Evolutionary conservation across 2,113 vertebrate genomes (phyloP).

Genomic region (Ellobius talpinus): DNA sequence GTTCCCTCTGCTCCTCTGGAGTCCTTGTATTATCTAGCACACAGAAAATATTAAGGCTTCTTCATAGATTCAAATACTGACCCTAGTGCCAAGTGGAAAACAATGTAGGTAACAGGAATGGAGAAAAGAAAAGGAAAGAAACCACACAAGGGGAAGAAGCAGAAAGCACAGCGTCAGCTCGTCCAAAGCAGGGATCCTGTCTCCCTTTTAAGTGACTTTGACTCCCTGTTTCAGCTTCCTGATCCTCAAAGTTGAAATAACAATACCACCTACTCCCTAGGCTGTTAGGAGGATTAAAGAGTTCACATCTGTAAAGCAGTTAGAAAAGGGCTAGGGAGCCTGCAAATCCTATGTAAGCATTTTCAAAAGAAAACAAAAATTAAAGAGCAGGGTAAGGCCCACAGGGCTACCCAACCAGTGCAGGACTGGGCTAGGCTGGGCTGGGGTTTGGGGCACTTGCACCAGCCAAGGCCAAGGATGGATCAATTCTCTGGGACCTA

Average conservation of each 20-base stretch:
- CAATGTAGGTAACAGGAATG: background rate
- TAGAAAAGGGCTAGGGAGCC: background rate
- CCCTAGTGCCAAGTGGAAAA: background rate
- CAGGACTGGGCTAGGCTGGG: background rate
- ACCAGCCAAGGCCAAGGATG: background rate
- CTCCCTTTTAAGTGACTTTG: background rate
- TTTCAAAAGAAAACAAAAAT: slow-evolving; percentile 62
- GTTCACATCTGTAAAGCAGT: background rate
- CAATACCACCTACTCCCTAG: background rate
- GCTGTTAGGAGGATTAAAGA: slow-evolving; percentile 29
- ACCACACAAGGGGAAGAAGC: too few relatives aligned
- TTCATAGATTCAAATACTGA: background rate
- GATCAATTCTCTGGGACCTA: background rate
- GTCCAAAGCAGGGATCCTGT: background rate
- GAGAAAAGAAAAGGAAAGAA: background rate
- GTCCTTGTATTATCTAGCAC: background rate
- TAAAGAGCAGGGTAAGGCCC: background rate
- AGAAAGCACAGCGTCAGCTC: background rate
- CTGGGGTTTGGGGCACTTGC: background rate
- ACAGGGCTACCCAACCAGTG: background rate
- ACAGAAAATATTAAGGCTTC: background rate
- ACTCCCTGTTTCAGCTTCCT: background rate
- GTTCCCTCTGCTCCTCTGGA: background rate
- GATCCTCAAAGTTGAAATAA: slow-evolving; percentile 19
- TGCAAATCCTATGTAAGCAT: background rate